Percentiles rank a stretch among this genome's conserved stretches.
phyloP scores from a whole-genome alignment of 1,140 invertebrate species.

The Penaeus japonicus region DNA sequence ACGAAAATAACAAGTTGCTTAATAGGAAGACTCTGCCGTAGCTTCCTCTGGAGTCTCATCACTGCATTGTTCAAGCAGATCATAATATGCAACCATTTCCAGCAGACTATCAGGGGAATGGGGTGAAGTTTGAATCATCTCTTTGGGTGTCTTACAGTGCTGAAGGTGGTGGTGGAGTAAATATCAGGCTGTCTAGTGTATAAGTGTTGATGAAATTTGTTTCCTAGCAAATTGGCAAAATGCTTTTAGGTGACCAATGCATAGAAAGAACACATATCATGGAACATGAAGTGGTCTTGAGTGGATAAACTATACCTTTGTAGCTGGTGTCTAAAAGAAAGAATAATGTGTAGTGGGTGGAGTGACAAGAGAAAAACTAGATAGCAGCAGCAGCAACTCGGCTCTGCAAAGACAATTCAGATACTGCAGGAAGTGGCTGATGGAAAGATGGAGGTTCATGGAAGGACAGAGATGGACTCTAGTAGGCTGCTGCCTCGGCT shows the following conservation, averaged over 20 bases:
- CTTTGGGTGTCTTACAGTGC: neutral
- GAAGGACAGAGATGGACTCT: slow-evolving; percentile 43
- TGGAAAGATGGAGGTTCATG: neutral
- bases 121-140: neutral
- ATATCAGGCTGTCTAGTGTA: slow-evolving; percentile 9
- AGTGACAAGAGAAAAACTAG: slow-evolving; percentile 6
- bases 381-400: neutral
- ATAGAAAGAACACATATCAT: slow-evolving; percentile 30
- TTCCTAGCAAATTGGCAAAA: neutral
- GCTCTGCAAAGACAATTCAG: no score
- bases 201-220: slow-evolving; percentile 8
- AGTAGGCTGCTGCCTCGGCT: slow-evolving; percentile 42
- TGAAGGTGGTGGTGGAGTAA: slow-evolving; percentile 7
- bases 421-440: neutral
- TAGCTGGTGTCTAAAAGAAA: neutral
- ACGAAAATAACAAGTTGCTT: neutral
- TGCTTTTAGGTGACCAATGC: neutral
- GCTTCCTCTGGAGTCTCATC: slow-evolving; percentile 26
- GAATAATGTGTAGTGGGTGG: neutral
- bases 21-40: neutral
- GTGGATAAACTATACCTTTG: neutral
- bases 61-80: neutral
- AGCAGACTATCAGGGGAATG: no score
- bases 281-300: neutral
- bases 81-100: no score